Evolutionary conservation across 1,140 invertebrate genomes (phyloP).

Genomic region (Drosophila arizonae): DNA sequence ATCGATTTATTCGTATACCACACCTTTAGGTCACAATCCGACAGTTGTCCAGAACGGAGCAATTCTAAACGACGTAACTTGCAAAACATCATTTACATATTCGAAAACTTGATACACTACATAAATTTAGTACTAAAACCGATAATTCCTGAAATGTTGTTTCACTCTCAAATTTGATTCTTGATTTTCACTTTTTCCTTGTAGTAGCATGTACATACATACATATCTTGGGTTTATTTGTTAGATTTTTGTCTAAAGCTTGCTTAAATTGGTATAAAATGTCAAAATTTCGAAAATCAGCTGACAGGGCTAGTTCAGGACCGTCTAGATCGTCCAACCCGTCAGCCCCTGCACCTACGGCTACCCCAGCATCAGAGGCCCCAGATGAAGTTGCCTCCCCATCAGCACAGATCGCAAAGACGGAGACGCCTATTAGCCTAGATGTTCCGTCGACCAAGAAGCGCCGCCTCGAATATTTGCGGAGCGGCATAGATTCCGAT

Average conservation of each 20-base stretch:
- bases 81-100: constrained; percentile 46
- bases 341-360: no score
- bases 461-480: constrained; percentile 49
- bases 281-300: background rate
- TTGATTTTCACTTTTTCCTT: no score
- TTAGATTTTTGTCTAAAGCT: background rate
- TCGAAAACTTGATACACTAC: constrained; percentile 10
- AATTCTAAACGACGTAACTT: constrained; percentile 61
- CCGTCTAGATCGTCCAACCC: no score
- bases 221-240: background rate
- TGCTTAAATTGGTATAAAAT: constrained; percentile 17
- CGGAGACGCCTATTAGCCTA: background rate
- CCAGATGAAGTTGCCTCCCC: background rate
- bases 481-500: constrained; percentile 43
- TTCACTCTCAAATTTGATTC: background rate
- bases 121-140: constrained; percentile 7
- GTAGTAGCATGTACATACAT: background rate
- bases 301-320: no score
- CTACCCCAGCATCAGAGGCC: background rate
- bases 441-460: constrained; percentile 8
- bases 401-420: no score
- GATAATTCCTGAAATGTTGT: background rate
- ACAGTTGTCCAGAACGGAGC: constrained; percentile 41
- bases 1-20: constrained; percentile 18
- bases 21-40: constrained; percentile 62